Evolutionary conservation across 2,888 invertebrate species (phyloP).

Genomic region (Stratiomys singularior): DNA sequence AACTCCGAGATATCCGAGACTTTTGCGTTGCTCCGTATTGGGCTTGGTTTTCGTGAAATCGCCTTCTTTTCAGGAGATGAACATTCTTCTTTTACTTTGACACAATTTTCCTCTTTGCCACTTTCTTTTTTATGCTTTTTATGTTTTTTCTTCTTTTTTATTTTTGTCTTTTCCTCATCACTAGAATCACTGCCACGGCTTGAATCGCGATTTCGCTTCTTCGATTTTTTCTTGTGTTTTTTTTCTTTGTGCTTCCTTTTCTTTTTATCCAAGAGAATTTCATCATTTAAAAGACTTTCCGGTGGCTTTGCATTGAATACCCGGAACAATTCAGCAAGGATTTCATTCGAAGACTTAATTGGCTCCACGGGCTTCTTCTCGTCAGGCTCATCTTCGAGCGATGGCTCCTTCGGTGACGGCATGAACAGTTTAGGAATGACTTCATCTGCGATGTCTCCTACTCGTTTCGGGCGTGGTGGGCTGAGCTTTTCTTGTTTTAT

Average conservation of each 20-base stretch:
- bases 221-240: slow-evolving; percentile 63
- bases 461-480: slow-evolving; percentile 54
- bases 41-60: too few species aligned
- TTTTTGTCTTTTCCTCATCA: slow-evolving; percentile 61
- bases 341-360: slow-evolving; percentile 70
- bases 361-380: slow-evolving; percentile 62
- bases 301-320: slow-evolving; percentile 78
- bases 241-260: slow-evolving; percentile 62
- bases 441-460: slow-evolving; percentile 58
- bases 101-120: slow-evolving; percentile 55
- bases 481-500: slow-evolving; percentile 62
- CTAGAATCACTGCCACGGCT: slow-evolving; percentile 57
- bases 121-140: slow-evolving; percentile 56
- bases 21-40: not conserved
- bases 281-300: slow-evolving; percentile 67
- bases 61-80: not conserved
- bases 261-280: slow-evolving; percentile 59
- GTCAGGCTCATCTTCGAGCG: slow-evolving; percentile 49
- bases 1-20: slow-evolving; percentile 47
- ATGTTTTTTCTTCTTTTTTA: slow-evolving; percentile 59
- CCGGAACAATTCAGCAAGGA: slow-evolving; percentile 83
- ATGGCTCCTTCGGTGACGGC: not conserved
- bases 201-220: slow-evolving; percentile 55
- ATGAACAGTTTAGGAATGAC: slow-evolving; percentile 22
- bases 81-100: slow-evolving; percentile 10